Base-by-base conservation (phyloP, 37 sponge, comb jelly and placozoan species). In the Spongia lamella region DNA sequence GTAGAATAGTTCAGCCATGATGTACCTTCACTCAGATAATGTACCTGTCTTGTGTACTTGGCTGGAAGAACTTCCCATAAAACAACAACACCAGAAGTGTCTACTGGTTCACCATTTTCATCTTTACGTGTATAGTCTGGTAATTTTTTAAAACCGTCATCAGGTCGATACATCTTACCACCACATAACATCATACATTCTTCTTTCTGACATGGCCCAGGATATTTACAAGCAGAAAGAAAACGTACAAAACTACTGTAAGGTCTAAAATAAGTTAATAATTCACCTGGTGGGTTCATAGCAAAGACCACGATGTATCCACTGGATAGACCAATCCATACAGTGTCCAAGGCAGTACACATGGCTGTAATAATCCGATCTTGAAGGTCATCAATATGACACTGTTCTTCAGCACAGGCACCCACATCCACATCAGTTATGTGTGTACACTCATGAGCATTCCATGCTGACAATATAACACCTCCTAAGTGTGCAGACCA, bases 161-260 rank as follows among this genome's bases (percentile, higher is more conserved):
- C n/a, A 60, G 61, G 61, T 60, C 29, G 7, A 55, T 70, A 70
- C 7, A 24, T 52, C 71, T 70, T 70, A 19, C 71, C 71, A 34
- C 71, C 71, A 50, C 71, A 54, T 1, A 70, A 34, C 24, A 70
- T 55, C 71, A 70, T 70, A 13, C 71, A 70, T 29, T 70, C 71
- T 35, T 70, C 71, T 17, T 52, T 70, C 1, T 50, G 47, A 63
- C 59, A 58, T 1, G 55, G 55, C 1, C 66, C 70, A 51, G 70
- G n/a, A n/a, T n/a, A n/a, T n/a, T n/a, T n/a, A n/a, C n/a, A n/a
- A n/a, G n/a, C n/a, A n/a, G n/a, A n/a, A n/a, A n/a, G n/a, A n/a
- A n/a, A n/a, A n/a, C n/a, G n/a, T n/a, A n/a, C n/a, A n/a, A n/a
- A n/a, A n/a, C n/a, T n/a, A n/a, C n/a, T n/a, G n/a, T n/a, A n/a